These are phyloP conservation scores for Trachymyrmex septentrionalis DNA, from an alignment of 1,140 invertebrate genomes.

Conservation along the genomic window DNA sequence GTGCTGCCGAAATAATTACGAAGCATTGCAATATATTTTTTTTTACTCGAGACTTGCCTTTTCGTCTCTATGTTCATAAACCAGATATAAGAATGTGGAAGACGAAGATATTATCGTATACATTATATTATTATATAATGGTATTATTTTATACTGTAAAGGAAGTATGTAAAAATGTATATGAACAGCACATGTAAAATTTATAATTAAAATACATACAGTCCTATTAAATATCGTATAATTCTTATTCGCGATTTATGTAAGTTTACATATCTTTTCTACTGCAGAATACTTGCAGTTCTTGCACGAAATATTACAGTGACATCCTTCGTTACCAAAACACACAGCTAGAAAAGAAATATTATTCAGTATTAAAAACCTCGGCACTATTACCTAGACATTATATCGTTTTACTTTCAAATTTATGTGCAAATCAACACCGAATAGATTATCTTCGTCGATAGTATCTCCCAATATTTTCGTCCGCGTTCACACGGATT, in stretches of 20 bases:
- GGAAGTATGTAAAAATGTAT: not conserved
- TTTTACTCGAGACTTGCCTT: not conserved
- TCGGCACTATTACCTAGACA: not conserved
- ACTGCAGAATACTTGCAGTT: not conserved
- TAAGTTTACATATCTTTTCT: not conserved
- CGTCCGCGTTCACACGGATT: conserved; percentile 12
- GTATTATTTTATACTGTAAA: not conserved
- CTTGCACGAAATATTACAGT: not conserved
- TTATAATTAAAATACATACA: not conserved
- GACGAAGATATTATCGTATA: no score
- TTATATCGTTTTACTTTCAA: conserved; percentile 18
- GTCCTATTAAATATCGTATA: not conserved
- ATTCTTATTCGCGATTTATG: not conserved
- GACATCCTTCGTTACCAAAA: not conserved
- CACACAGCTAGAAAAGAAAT: not conserved
- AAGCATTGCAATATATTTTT: not conserved
- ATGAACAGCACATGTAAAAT: not conserved
- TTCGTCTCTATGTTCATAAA: not conserved
- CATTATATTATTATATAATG: no score
- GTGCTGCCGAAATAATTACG: not conserved
- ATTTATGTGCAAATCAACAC: conserved; percentile 36
- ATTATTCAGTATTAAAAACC: conserved; percentile 10
- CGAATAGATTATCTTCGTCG: conserved; percentile 50
- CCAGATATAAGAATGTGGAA: not conserved
- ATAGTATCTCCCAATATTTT: conserved; percentile 44